Evolutionary conservation across 2,113 vertebrate genomes (phyloP), one percentile per base, ranked within the genome.

Genomic region (Anseranas semipalmata): DNA sequence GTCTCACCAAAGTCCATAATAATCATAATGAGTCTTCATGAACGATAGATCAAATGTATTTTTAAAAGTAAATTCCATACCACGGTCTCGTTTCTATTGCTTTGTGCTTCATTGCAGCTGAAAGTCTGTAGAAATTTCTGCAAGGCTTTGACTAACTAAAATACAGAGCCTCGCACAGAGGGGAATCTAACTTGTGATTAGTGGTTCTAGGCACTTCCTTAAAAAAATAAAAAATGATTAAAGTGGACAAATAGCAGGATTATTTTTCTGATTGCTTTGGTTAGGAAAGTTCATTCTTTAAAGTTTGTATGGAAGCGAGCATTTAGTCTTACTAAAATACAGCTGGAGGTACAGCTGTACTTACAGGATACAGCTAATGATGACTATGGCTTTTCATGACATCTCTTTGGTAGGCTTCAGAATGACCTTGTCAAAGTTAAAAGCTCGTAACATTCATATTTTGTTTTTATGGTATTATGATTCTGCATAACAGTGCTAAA

Each of bases 401-500:
- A 97, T 96, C 95, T 93, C 94, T 95, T 89, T 93, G 92, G 92
- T 97, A 89, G 3, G 59, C 88, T 97, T 97, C 95, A 94, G 96
- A 94, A 91, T 98, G 98, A 98, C 98, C 98, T 98, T 98, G 98
- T 98, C 98, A 98, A 97, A 97, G 97, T 96, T 98, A 98, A 98
- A 98, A 98, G 98, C 98, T 98, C 94, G 86, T 97, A 98, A 96
- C 97, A 92, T 97, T 97, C 95, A 87, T 97, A 97, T 97, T 98
- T 98, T 98, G 96, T 96, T 98, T 98, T 97, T 95, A 96, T 96
- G 96, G 96, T 93, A 93, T 97, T 97, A 97, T 73, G 73, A 93
- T 97, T 98, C 97, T 98, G 97, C 96, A 95, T 98, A 98, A 98
- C 97, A 98, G 97, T 97, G 97, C 97, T 98, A 98, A 97, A 98